phyloP scores from a whole-genome alignment of 2,797 vertebrate species.

The Sitta carolinensis region DNA sequence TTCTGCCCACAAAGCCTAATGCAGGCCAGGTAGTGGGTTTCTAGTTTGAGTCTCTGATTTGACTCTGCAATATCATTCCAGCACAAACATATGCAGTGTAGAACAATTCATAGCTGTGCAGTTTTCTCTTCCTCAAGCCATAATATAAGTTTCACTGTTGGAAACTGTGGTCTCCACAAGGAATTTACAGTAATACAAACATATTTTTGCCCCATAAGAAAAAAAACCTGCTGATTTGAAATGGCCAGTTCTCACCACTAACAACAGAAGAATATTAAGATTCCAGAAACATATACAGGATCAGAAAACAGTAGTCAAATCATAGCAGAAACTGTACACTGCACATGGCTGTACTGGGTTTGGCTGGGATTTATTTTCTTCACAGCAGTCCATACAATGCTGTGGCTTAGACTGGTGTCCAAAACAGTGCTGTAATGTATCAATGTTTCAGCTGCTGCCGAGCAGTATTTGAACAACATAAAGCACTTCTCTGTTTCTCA shows the following conservation, averaged over 20 bases:
- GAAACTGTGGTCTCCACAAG: neutral
- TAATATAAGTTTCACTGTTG: neutral
- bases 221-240: neutral
- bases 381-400: neutral
- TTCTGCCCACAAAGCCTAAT: neutral
- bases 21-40: neutral
- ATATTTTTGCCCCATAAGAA: neutral
- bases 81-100: neutral
- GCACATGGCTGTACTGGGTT: neutral
- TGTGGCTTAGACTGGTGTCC: neutral
- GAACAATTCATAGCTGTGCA: neutral
- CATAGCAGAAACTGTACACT: neutral
- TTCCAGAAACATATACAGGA: neutral
- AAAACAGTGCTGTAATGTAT: neutral
- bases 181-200: neutral
- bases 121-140: neutral
- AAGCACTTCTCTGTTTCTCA: neutral
- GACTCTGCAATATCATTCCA: neutral
- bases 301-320: neutral
- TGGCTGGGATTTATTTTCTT: neutral
- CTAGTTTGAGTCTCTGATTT: neutral
- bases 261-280: neutral
- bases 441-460: neutral
- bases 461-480: neutral
- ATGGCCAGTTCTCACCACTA: neutral